Base-by-base conservation (phyloP, 2,797 vertebrate species). In the Phaenicophaeus curvirostris region DNA sequence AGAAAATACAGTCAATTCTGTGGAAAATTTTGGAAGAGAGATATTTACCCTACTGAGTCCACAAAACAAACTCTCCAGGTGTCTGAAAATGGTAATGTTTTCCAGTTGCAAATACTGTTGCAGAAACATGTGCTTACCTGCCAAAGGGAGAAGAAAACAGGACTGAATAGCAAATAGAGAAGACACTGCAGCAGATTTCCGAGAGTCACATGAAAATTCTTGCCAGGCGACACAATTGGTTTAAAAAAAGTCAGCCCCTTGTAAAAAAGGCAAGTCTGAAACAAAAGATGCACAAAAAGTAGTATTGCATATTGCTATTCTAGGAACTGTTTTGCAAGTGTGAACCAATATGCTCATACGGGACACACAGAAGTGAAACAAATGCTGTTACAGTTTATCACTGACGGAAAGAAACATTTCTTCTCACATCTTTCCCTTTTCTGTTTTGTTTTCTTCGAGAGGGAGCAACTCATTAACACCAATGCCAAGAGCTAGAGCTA, bases 81-180 rank as follows among this genome's bases (percentile, higher is more conserved):
- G 21, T 48, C 42, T 86, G 17, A 83, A 82, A 61, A 20, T 1
- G 9, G 57, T 71, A 89, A 68, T 24, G 21, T 62, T 85, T 84
- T 73, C 61, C 54, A 50, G 46, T 10, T 81, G 57, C 23, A 90
- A 79, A 37, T 2, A 58, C 21, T 4, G 8, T 39, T 71, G 42
- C 31, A 94, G 87, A 89, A 87, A 74, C 54, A 57, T 0, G 8
- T 35, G 48, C 97, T 96, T 96, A 97, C 96, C 96, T 97, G 95
- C 75, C 84, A 59, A 75, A 74, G 62, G 74, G 59, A 74, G 90
- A 94, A 77, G 91, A 75, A 83, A 88, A 78, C 35, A 27, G 84
- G 88, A 73, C 13, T 58, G 91, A 92, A 91, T 9, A 89, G 67
- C 68, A 91, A 80, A 86, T 5, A 67, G 30, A 19, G 42, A 62